Percentiles rank a stretch among this genome's conserved stretches.
These are phyloP conservation scores for Clarias pachynema DNA, from an alignment of 2,797 vertebrate species.

Conservation along the genomic window DNA sequence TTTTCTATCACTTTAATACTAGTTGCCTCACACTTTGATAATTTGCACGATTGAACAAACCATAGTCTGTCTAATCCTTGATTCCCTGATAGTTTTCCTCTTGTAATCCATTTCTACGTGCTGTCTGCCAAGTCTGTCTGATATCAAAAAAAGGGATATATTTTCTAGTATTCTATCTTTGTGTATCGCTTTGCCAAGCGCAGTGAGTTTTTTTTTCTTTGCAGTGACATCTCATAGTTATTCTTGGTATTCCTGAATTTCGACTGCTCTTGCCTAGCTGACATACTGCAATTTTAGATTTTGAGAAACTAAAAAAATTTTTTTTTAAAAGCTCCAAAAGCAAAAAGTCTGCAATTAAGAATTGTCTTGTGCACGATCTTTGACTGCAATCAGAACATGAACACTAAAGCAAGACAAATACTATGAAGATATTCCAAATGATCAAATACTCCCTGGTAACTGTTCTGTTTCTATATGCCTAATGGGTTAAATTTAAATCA, in stretches of 20 bases:
- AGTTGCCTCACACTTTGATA: constrained; percentile 17
- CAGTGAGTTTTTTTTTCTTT: not conserved
- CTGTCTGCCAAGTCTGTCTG: constrained; percentile 5
- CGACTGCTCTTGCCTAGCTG: not conserved
- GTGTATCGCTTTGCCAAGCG: not conserved
- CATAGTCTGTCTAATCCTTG: not conserved
- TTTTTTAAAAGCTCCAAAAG: not conserved
- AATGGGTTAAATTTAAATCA: not conserved
- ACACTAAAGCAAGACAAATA: not conserved
- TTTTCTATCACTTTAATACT: not conserved
- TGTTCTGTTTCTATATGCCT: not conserved
- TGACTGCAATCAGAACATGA: not conserved
- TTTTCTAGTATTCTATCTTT: not conserved
- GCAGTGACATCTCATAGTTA: not conserved
- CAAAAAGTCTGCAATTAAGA: not conserved
- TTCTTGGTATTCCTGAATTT: constrained; percentile 5
- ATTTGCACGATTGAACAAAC: not conserved
- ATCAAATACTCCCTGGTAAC: not conserved
- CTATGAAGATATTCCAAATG: not conserved
- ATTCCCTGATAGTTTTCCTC: constrained; percentile 10
- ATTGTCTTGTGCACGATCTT: not conserved
- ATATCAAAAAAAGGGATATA: not conserved
- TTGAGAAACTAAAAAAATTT: not conserved
- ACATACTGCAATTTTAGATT: not conserved
- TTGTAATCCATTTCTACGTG: constrained; percentile 18